These are phyloP conservation scores for Gymnopithys bicolor DNA, from an alignment of 2,797 vertebrate species.

Conservation along the genomic window DNA sequence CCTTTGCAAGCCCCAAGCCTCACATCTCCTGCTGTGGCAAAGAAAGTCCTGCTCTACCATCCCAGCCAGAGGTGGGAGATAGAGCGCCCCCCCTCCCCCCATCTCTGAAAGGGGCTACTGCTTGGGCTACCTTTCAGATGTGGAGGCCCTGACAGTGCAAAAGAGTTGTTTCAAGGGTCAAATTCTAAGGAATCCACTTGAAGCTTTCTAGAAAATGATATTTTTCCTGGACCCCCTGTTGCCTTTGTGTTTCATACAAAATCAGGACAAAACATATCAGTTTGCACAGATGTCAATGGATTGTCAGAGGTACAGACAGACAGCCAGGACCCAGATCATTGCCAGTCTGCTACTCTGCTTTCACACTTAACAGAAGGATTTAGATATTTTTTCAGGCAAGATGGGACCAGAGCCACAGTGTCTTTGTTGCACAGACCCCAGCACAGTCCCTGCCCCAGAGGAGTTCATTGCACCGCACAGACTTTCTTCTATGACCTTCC, in stretches of 20 bases:
- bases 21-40: not conserved
- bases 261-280: not conserved
- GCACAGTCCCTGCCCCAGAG: not conserved
- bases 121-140: not conserved
- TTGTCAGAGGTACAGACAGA: not conserved
- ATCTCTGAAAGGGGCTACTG: not conserved
- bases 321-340: fast-evolving
- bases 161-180: not conserved
- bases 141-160: not conserved
- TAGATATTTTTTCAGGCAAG: not conserved
- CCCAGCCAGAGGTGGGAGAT: not conserved
- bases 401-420: not conserved
- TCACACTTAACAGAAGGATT: not conserved
- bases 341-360: not conserved
- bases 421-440: not conserved
- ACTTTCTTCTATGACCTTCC: not conserved
- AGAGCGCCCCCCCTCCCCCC: not conserved
- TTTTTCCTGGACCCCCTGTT: not conserved
- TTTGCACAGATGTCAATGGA: not conserved
- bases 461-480: not conserved
- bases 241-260: not conserved
- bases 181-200: not conserved
- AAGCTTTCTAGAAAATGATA: not conserved
- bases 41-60: not conserved
- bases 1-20: not conserved